A percentile compares a stretch with the other conserved stretches of the same genome.
These are phyloP conservation scores for Gymnorhina tibicen DNA, from an alignment of 2,113 vertebrate genomes.

Conservation along the genomic window DNA sequence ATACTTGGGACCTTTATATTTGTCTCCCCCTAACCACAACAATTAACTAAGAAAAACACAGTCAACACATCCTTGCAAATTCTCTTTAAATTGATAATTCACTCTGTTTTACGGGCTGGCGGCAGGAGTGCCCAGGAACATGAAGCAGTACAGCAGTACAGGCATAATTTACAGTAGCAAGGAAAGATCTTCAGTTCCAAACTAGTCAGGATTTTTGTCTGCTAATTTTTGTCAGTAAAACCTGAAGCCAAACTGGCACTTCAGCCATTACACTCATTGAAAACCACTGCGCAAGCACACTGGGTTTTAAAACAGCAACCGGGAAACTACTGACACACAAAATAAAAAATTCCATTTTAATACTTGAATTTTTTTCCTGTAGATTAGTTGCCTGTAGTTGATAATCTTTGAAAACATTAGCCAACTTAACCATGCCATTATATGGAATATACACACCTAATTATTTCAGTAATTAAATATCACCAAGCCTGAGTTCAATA, in stretches of 20 bases:
- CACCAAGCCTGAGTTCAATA: background rate
- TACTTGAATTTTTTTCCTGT: background rate
- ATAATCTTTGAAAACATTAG: background rate
- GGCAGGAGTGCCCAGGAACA: background rate
- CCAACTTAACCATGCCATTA: background rate
- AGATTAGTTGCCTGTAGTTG: background rate
- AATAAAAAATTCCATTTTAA: background rate
- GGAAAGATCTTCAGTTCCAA: background rate
- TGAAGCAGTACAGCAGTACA: background rate
- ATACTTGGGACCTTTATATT: background rate
- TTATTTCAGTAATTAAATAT: background rate
- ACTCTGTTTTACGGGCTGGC: background rate
- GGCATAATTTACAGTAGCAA: background rate
- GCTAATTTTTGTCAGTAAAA: background rate
- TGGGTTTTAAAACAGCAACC: background rate
- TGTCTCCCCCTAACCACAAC: background rate
- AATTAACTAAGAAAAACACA: background rate
- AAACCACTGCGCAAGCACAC: background rate
- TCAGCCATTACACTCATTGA: rapidly evolving
- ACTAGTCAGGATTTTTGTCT: background rate
- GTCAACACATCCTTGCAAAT: background rate
- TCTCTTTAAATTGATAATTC: background rate
- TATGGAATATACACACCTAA: background rate
- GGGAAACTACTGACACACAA: background rate
- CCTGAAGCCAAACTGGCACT: background rate